These are phyloP conservation scores for Puma concolor DNA, from an alignment of 2,113 vertebrate species.

Conservation along the genomic window DNA sequence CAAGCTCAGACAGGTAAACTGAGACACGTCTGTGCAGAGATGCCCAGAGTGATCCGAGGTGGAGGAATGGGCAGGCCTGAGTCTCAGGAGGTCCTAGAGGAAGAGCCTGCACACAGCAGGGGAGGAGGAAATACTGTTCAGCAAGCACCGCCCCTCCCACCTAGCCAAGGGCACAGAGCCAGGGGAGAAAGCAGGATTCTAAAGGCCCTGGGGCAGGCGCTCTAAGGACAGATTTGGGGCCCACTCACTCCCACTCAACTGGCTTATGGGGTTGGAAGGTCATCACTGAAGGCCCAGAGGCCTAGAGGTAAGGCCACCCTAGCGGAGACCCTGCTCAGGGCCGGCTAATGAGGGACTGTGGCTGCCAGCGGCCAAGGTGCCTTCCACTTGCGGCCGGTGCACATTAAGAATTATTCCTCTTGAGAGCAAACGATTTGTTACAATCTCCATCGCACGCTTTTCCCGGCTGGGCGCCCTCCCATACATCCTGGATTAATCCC, in stretches of 20 bases:
- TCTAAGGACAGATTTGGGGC: slow-evolving; percentile 52
- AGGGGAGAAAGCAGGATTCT: too few species aligned
- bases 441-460: slow-evolving; percentile 32
- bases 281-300: slow-evolving; percentile 47
- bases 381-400: slow-evolving; percentile 41
- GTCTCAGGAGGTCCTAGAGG: not conserved
- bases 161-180: not conserved
- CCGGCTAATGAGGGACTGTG: not conserved
- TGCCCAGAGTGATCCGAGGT: not conserved
- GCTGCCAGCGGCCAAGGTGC: slow-evolving; percentile 59
- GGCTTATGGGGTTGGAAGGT: not conserved
- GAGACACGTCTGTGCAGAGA: not conserved
- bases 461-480: slow-evolving; percentile 19
- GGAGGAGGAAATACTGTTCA: not conserved
- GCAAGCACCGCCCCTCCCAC: not conserved
- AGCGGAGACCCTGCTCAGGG: slow-evolving; percentile 34
- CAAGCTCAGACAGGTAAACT: not conserved
- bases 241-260: not conserved
- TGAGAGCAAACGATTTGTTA: slow-evolving; percentile 54
- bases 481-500: slow-evolving; percentile 43
- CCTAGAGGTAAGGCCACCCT: slow-evolving; percentile 55
- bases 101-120: not conserved
- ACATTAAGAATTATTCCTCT: slow-evolving; percentile 77
- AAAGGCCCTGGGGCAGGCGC: slow-evolving; percentile 1
- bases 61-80: not conserved